Base-by-base conservation (phyloP, 1,140 invertebrate genomes). In the Papilio polytes region DNA sequence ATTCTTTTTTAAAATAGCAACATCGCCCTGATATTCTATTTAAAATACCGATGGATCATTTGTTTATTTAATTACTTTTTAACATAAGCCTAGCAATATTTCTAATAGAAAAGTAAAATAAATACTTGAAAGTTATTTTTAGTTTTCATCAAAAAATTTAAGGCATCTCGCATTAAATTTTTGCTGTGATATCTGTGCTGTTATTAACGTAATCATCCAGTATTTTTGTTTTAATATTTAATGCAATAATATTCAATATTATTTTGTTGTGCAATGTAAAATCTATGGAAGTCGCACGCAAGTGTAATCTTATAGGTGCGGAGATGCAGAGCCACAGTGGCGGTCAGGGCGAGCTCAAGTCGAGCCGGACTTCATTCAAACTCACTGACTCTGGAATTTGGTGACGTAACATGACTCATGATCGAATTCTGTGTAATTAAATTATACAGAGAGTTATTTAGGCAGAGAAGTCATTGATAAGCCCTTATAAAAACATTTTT, bases 221-320 rank as follows among this genome's bases (percentile, higher is more conserved):
- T 66, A 63, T 12, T 63, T 63, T 12, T 12, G 9, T 66, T 15
- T 15, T 66, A 66, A 15, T 56, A 0, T n/a, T 31, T 31, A 4
- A 31, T 36, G 13, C 2, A 9, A 22, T 31, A 36, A 70, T 36
- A 31, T 70, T 26, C 26, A 70, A 31, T 6, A 10, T 59, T 48
- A n/a, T 78, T 83, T 83, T 59, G 63, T 80, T 44, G 26, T 59
- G 84, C 74, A 31, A 74, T 78, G 84, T 84, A 73, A 48, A 22
- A 36, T 15, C 56, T 59, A 83, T 80, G 83, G 70, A 78, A 86
- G 81, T 87, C 53, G 88, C 88, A 87, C 86, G 85, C 86, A 86
- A 85, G 73, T 80, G 91, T 92, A 92, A 92, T 87, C 82, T 85
- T 89, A 92, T 90, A 83, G 80, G 83, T 85, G 84, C 83, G 63